Evolutionary conservation across 2,797 vertebrate genomes (phyloP).

Genomic region (Chelon labrosus): DNA sequence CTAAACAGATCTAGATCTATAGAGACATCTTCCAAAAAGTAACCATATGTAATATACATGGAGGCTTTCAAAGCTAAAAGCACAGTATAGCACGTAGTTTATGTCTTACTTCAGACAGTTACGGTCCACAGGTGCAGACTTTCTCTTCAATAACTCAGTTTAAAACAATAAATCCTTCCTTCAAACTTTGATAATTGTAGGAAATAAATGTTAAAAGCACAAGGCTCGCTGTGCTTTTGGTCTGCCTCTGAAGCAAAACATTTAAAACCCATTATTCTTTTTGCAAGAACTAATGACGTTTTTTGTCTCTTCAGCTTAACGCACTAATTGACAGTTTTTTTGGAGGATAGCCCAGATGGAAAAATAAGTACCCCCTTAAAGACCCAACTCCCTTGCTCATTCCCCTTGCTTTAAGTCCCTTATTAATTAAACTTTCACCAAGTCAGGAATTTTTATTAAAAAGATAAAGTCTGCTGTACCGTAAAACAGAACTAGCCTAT

Average conservation of each 20-base stretch:
- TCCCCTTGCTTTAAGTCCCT: constrained; percentile 85
- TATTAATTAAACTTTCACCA: constrained; percentile 91
- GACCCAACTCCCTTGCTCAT: constrained; percentile 86
- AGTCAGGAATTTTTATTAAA: constrained; percentile 86
- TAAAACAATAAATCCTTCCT: constrained; percentile 71
- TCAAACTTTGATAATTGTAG: constrained; percentile 77
- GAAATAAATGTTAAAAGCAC: constrained; percentile 79
- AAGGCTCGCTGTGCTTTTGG: constrained; percentile 75
- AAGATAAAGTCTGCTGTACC: constrained; percentile 84
- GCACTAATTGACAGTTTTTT: constrained; percentile 89
- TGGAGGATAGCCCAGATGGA: constrained; percentile 88
- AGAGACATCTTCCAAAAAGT: not conserved
- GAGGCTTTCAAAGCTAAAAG: not conserved
- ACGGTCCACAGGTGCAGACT: constrained; percentile 55
- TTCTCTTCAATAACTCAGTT: constrained; percentile 60
- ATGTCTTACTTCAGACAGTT: constrained; percentile 50
- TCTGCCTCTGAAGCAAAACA: constrained; percentile 83
- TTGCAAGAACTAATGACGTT: constrained; percentile 88
- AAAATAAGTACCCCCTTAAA: constrained; percentile 89
- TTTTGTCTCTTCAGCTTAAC: constrained; percentile 89
- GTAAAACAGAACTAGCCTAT: constrained; percentile 81
- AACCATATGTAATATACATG: not conserved
- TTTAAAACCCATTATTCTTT: constrained; percentile 89
- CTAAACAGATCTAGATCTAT: constrained; percentile 10
- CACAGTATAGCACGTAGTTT: constrained; percentile 25